These are phyloP conservation scores for Ibycter americanus DNA, from an alignment of 2,797 vertebrate species.

Conservation along the genomic window DNA sequence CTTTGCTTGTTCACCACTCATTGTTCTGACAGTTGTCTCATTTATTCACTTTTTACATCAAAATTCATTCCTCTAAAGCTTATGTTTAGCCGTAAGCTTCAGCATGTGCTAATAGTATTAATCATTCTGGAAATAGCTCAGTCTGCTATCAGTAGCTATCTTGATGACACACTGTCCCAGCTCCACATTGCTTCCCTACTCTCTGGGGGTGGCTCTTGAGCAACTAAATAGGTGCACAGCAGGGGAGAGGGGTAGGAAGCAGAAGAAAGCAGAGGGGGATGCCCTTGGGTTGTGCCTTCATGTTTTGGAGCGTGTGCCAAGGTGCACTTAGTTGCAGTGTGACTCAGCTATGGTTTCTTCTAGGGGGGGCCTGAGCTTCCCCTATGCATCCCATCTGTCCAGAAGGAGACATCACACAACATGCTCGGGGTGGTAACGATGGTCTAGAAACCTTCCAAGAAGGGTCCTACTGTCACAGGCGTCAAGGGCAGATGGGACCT, in stretches of 20 bases:
- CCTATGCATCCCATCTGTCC: not conserved
- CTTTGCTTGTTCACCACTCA: slow-evolving; percentile 29
- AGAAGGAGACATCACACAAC: not conserved
- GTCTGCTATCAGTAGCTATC: slow-evolving; percentile 24
- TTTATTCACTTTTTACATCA: slow-evolving; percentile 65
- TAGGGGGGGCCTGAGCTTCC: not conserved
- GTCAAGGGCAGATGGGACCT: not conserved
- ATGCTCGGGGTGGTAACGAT: rapidly evolving
- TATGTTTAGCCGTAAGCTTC: slow-evolving; percentile 48
- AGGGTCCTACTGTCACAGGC: not conserved
- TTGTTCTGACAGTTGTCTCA: slow-evolving; percentile 63
- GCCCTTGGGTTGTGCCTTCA: not conserved
- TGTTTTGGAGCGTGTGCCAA: not conserved
- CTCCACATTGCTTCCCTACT: not conserved
- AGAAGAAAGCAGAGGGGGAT: not conserved
- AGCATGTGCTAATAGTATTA: slow-evolving; percentile 56
- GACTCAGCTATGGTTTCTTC: not conserved
- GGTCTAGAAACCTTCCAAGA: not conserved
- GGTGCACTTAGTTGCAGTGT: not conserved
- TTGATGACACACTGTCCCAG: not conserved
- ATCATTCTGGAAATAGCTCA: slow-evolving; percentile 63
- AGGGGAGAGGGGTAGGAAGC: not conserved
- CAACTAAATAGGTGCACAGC: not conserved
- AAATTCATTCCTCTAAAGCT: slow-evolving; percentile 48
- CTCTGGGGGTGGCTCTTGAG: not conserved